Base-by-base conservation (phyloP, 2,888 invertebrate species). In the Mycalesis mineus region DNA sequence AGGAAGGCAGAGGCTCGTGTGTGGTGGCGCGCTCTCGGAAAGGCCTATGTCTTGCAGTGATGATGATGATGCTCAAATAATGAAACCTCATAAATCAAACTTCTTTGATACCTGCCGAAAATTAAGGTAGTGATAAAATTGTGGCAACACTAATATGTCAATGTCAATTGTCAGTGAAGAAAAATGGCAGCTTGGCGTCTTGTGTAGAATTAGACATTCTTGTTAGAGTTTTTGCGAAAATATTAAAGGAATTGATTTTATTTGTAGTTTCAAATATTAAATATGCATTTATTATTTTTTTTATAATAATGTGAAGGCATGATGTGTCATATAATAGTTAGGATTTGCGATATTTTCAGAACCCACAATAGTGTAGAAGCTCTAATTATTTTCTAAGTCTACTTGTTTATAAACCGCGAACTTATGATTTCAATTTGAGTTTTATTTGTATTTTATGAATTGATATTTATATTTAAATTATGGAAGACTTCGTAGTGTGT, bases 311-410 rank as follows among this genome's bases (percentile, higher is more conserved):
- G 57, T 40, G 48, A 40, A 40, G 5, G 17, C 15, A 42, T 45
- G 9, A 31, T 52, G 44, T 49, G 14, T n/a, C 15, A 1, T 15
- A 28, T 49, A 14, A 40, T 47, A 51, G 29, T 8, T 44, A 6
- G n/a, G 15, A 28, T 40, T 44, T 54, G 33, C 39, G 17, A 40
- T 40, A 29, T 52, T 53, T 60, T 57, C 3, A 31, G 29, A 39
- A 37, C 9, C 8, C 9, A 48, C 40, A 13, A 15, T 40, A 9
- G 33, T 49, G 52, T 60, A 79, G 82, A 71, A 80, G 75, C 77
- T 86, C 85, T 86, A 85, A 73, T 47, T 75, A 79, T 78, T 84
- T 85, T 82, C 72, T 85, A 85, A 72, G 73, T 84, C 81, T 78
- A 81, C 47, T 15, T 78, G 39, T 63, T 55, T 60, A 55, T 66